Conservation (phyloP, 2,113 vertebrate species). For the Pedetes capensis region DNA sequence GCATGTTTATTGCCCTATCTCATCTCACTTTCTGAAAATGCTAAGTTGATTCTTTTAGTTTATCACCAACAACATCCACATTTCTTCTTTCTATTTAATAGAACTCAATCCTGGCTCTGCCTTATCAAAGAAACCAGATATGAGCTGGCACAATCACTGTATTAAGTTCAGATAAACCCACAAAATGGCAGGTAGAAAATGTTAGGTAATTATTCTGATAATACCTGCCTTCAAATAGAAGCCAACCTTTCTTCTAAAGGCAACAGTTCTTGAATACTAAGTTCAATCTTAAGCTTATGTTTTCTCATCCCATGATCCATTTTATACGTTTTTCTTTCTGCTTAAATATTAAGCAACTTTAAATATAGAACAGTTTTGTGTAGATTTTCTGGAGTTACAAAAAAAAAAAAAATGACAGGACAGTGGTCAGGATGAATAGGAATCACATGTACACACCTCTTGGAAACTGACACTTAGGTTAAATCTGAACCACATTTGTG, state of each 20-base stretch:
- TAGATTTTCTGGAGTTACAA: not conserved
- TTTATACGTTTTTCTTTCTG: not conserved
- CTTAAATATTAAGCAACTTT: not conserved
- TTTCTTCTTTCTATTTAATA: not conserved
- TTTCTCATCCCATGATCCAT: not conserved
- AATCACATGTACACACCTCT: not conserved
- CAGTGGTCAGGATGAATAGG: not conserved
- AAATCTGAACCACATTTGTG: not conserved
- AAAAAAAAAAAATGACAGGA: not conserved
- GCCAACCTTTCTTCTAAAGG: not conserved
- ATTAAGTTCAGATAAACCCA: not conserved
- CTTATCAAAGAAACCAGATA: not conserved
- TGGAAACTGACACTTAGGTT: slow-evolving; percentile 16
- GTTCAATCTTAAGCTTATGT: not conserved
- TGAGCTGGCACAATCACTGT: not conserved
- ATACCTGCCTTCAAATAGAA: not conserved
- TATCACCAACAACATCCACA: not conserved
- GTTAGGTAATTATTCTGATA: not conserved
- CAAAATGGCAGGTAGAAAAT: not conserved
- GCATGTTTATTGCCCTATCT: not conserved
- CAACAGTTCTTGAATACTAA: not conserved
- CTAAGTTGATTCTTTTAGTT: not conserved
- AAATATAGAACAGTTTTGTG: not conserved
- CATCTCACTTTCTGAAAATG: not conserved
- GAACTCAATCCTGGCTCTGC: not conserved